Evolutionary conservation across 2,797 vertebrate species (phyloP).

Genomic region (Muraenolepis orangiensis): DNA sequence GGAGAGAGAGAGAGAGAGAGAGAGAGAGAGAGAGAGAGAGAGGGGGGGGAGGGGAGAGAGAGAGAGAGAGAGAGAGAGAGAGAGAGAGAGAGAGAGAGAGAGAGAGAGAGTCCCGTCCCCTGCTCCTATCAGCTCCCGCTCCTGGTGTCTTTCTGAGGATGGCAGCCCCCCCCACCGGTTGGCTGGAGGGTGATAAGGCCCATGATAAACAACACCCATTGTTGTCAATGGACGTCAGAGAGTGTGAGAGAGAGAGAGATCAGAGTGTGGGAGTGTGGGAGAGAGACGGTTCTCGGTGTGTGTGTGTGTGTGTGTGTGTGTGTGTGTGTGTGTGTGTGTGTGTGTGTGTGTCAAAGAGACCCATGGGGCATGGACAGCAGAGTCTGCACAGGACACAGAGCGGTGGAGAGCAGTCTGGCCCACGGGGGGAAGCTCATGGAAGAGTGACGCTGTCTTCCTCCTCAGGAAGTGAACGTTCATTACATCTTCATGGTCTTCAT

Average conservation of each 20-base stretch:
- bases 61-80: slow-evolving; percentile 55
- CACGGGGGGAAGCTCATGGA: too few species aligned
- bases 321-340: slow-evolving; percentile 11
- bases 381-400: too few species aligned
- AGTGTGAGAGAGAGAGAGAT: slow-evolving; percentile 46
- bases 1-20: slow-evolving; percentile 51
- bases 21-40: too few species aligned
- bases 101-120: slow-evolving; percentile 41
- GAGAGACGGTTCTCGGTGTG: neutral
- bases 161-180: slow-evolving; percentile 48
- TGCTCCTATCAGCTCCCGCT: slow-evolving; percentile 49
- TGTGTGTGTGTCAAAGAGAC: neutral
- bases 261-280: neutral
- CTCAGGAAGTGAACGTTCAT: too few species aligned
- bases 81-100: slow-evolving; percentile 59
- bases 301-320: slow-evolving; percentile 1
- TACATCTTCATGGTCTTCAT: too few species aligned
- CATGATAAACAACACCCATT: slow-evolving; percentile 20
- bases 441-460: too few species aligned
- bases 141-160: slow-evolving; percentile 47
- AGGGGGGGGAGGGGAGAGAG: too few species aligned
- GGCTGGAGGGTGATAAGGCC: slow-evolving; percentile 50
- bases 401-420: too few species aligned
- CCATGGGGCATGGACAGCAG: neutral
- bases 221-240: slow-evolving; percentile 24